Evolutionary conservation across 2,888 invertebrate genomes (phyloP).

Genomic region (Chaetogeoica ovagalla): DNA sequence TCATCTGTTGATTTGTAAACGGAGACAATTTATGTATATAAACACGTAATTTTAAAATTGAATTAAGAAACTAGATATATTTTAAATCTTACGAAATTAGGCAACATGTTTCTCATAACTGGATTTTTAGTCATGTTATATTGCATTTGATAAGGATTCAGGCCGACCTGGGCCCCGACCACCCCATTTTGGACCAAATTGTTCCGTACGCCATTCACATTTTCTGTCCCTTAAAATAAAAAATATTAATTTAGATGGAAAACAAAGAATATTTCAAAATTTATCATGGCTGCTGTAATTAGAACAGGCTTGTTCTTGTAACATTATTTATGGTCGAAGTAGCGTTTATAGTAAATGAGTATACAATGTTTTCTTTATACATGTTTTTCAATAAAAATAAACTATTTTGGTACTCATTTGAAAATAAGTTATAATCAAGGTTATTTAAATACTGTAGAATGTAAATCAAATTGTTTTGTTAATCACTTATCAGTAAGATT

Average conservation of each 20-base stretch:
- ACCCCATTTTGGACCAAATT: slow-evolving; percentile 62
- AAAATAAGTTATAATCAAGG: too few relatives aligned
- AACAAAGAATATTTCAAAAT: background rate
- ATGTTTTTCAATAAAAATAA: too few relatives aligned
- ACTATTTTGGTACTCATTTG: too few relatives aligned
- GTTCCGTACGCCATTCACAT: slow-evolving; percentile 61
- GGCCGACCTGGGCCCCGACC: slow-evolving; percentile 63
- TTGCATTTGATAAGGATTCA: slow-evolving; percentile 55
- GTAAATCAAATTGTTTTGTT: too few relatives aligned
- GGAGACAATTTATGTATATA: background rate
- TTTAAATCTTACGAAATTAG: slow-evolving; percentile 70
- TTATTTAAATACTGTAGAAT: too few relatives aligned
- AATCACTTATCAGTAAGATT: too few relatives aligned
- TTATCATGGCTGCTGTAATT: background rate
- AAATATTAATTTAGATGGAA: background rate
- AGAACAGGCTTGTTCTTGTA: too few relatives aligned
- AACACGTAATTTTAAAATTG: background rate
- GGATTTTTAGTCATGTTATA: slow-evolving; percentile 60
- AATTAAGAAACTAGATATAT: background rate
- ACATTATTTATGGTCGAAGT: too few relatives aligned
- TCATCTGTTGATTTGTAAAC: slow-evolving; percentile 27
- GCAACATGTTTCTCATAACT: slow-evolving; percentile 71
- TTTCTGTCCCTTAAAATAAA: slow-evolving; percentile 44
- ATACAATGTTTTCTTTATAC: too few relatives aligned
- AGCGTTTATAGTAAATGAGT: too few relatives aligned